Evolutionary conservation across 2,888 invertebrate genomes (phyloP), one percentile per base, ranked within the genome.

Genomic region (Eristalis pertinax): DNA sequence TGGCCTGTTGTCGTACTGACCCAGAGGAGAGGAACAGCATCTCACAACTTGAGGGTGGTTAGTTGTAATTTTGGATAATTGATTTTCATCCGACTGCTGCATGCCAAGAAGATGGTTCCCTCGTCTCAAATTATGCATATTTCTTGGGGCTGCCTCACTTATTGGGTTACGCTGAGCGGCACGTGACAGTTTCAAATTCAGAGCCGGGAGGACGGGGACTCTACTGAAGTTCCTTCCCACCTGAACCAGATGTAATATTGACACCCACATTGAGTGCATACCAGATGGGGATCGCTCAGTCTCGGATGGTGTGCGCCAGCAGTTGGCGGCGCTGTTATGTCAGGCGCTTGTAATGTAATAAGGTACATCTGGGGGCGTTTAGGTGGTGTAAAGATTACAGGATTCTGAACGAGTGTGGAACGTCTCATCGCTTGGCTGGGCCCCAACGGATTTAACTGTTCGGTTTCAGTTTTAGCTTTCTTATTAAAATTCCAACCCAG

Each of bases 101-200:
- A 63, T 56, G 19, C 11, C 32, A 50, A 50, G 35, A 19, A 62
- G 15, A 32, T 10, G 32, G 22, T 2, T 11, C 32, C 29, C 19
- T 7, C n/a, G 38, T 43, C 50, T 11, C 13, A 50, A n/a, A 8
- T 32, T 56, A 56, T 19, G 24, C 56, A 26, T 35, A 26, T 43
- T 38, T n/a, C 19, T 22, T 7, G 50, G 4, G 50, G 19, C 1
- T n/a, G 43, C 1, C 5, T n/a, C 24, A 24, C 29, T 43, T 11
- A 13, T 41, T 43, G 13, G 60, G 41, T 22, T 60, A 11, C 5
- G 24, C 24, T 10, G 38, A 62, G 29, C n/a, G 11, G 19, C 63
- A 63, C 32, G 73, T 73, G 73, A 73, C 43, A 29, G 13, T 63
- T 73, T 63, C 43, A 29, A 41, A 62, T 41, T 72, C 4, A 70